phyloP scores from a whole-genome alignment of 2,888 invertebrate species.

The Amphipyra berbera region DNA sequence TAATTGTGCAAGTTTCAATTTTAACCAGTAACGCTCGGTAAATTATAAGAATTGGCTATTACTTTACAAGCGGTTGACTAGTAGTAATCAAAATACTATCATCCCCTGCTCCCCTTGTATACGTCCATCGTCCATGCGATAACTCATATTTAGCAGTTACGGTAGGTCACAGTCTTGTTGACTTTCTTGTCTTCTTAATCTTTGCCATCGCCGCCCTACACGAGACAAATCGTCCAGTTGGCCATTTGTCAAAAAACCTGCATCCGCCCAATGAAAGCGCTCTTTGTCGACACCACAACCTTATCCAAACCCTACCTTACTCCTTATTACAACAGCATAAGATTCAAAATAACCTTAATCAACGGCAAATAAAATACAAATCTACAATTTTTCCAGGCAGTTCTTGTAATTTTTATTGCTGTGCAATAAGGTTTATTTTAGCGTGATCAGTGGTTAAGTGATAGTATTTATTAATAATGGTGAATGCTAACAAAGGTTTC shows the following conservation, averaged over 20 bases:
- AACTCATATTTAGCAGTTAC: too few species aligned
- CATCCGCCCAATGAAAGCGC: constrained; percentile 87
- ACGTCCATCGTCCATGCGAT: too few species aligned
- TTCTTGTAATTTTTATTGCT: constrained; percentile 19
- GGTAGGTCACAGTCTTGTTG: not conserved
- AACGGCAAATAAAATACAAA: constrained; percentile 5
- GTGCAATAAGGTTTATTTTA: constrained; percentile 33
- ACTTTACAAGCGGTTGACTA: too few species aligned
- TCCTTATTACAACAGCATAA: constrained; percentile 64
- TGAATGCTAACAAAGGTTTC: constrained; percentile 61
- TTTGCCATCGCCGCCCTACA: constrained; percentile 81
- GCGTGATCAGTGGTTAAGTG: constrained; percentile 4
- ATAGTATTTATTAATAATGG: constrained; percentile 58
- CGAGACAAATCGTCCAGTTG: constrained; percentile 88
- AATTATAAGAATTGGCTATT: too few species aligned
- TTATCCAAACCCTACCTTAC: constrained; percentile 47
- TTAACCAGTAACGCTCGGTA: too few species aligned
- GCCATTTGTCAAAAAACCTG: constrained; percentile 90
- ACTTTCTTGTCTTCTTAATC: constrained; percentile 60
- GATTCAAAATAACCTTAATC: constrained; percentile 58
- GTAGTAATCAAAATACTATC: too few species aligned
- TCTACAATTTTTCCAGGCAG: constrained; percentile 14
- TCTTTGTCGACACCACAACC: constrained; percentile 74
- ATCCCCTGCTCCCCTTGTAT: too few species aligned
- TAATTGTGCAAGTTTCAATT: too few species aligned